A percentile compares a stretch with the other conserved stretches of the same genome.
phyloP scores from a whole-genome alignment of 2,113 vertebrate species.

The Lamprotornis superbus region DNA sequence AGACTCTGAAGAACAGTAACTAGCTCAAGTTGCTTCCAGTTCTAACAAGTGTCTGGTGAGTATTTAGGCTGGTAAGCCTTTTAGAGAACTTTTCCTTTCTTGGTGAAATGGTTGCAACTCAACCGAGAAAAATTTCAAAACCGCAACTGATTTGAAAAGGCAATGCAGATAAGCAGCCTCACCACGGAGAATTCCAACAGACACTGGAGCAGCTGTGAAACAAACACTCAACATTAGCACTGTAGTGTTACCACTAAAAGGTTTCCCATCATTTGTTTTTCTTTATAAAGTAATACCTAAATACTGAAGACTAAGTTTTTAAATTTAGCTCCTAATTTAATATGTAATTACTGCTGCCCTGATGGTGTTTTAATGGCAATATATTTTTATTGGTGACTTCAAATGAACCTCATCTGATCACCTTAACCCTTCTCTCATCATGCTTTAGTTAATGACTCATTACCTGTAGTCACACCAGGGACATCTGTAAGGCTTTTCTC shows the following conservation, averaged over 20 bases:
- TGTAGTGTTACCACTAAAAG: conserved; percentile 45
- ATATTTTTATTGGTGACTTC: conserved; percentile 69
- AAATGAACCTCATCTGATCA: conserved; percentile 75
- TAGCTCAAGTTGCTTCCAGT: background rate
- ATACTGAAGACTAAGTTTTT: conserved; percentile 76
- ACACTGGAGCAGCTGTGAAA: conserved; percentile 66
- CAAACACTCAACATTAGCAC: conserved; percentile 57
- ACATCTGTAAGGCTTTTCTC: conserved; percentile 97
- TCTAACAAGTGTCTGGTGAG: conserved; percentile 12
- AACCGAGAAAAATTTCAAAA: conserved; percentile 57
- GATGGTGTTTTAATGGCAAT: conserved; percentile 81
- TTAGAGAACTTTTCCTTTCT: conserved; percentile 39
- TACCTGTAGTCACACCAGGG: conserved; percentile 99
- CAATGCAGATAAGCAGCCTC: conserved; percentile 27
- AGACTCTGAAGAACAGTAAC: background rate
- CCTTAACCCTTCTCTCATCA: conserved; percentile 75
- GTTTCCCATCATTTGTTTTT: conserved; percentile 66
- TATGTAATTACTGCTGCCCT: conserved; percentile 80
- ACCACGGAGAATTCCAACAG: conserved; percentile 63
- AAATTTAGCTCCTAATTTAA: conserved; percentile 83
- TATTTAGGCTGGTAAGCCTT: conserved; percentile 41
- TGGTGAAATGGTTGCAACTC: conserved; percentile 56
- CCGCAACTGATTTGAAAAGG: conserved; percentile 56
- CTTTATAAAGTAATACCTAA: conserved; percentile 69
- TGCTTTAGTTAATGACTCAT: conserved; percentile 48